Conservation (phyloP, 2,888 invertebrate species). For the Phorcus lineatus region DNA sequence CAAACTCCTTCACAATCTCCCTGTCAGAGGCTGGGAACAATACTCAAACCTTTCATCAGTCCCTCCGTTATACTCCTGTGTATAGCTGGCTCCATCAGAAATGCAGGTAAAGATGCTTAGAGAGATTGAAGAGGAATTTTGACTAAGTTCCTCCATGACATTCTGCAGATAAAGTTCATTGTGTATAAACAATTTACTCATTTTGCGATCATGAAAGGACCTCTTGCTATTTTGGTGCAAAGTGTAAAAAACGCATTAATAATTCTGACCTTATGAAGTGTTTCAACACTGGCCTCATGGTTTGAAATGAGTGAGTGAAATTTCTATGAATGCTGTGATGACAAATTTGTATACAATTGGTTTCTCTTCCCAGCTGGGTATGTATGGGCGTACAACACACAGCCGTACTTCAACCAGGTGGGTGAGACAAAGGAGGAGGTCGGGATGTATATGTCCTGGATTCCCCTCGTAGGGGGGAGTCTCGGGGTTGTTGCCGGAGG, state of each 20-base stretch:
- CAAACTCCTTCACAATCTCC: not conserved
- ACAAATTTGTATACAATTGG: too few relatives aligned
- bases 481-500: conserved; percentile 73
- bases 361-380: conserved; percentile 70
- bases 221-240: too few relatives aligned
- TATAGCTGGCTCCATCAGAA: conserved; percentile 74
- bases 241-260: too few relatives aligned
- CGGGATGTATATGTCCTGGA: conserved; percentile 74
- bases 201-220: too few relatives aligned
- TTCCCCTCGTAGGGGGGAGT: conserved; percentile 75
- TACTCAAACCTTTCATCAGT: conserved; percentile 61
- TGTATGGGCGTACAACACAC: conserved; percentile 76
- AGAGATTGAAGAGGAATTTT: too few relatives aligned
- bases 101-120: conserved; percentile 65
- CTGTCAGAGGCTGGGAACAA: conserved; percentile 29
- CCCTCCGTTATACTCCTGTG: conserved; percentile 73
- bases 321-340: not conserved
- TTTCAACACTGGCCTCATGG: too few relatives aligned
- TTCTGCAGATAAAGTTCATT: too few relatives aligned
- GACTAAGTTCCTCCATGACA: too few relatives aligned
- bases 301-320: not conserved
- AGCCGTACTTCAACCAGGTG: conserved; percentile 72
- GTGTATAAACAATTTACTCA: too few relatives aligned
- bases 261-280: too few relatives aligned
- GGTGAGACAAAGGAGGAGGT: conserved; percentile 70